Percentiles rank a stretch among this genome's conserved stretches.
Evolutionary conservation across 1,140 invertebrate species (phyloP).

Genomic region (Idris sp.): DNA sequence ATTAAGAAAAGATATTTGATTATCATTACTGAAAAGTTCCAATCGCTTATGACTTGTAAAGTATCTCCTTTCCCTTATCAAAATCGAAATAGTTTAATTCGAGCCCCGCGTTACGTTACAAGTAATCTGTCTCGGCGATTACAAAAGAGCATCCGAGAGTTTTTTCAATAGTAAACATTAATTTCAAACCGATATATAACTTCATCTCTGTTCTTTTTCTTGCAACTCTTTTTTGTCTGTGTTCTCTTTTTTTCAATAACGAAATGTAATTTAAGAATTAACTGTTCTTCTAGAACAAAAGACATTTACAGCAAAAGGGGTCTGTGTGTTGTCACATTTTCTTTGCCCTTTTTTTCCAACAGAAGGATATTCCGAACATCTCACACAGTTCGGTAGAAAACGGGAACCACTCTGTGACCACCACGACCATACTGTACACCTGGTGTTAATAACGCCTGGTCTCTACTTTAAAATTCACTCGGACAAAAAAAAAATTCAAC

Average conservation of each 20-base stretch:
- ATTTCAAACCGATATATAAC: slow-evolving; percentile 10
- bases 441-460: slow-evolving; percentile 51
- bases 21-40: slow-evolving; percentile 12
- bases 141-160: slow-evolving; percentile 30
- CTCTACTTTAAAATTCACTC: slow-evolving; percentile 42
- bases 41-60: slow-evolving; percentile 26
- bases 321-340: slow-evolving; percentile 41
- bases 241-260: not conserved
- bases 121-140: slow-evolving; percentile 34
- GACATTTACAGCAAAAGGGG: slow-evolving; percentile 41
- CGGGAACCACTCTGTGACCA: slow-evolving; percentile 32
- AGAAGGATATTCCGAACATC: slow-evolving; percentile 43
- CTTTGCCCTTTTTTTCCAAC: slow-evolving; percentile 30
- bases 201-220: not conserved
- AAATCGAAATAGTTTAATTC: slow-evolving; percentile 52
- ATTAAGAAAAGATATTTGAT: slow-evolving; percentile 8
- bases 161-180: slow-evolving; percentile 27
- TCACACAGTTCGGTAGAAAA: slow-evolving; percentile 29
- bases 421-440: slow-evolving; percentile 48
- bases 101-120: slow-evolving; percentile 42
- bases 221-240: not conserved
- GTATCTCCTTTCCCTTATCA: slow-evolving; percentile 54
- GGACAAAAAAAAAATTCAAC: slow-evolving; percentile 3
- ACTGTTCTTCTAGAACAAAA: slow-evolving; percentile 36
- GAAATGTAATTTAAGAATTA: slow-evolving; percentile 45